Percentiles rank a stretch among this genome's conserved stretches.
Conservation (phyloP, 2,113 vertebrate genomes). For the Strix uralensis region DNA sequence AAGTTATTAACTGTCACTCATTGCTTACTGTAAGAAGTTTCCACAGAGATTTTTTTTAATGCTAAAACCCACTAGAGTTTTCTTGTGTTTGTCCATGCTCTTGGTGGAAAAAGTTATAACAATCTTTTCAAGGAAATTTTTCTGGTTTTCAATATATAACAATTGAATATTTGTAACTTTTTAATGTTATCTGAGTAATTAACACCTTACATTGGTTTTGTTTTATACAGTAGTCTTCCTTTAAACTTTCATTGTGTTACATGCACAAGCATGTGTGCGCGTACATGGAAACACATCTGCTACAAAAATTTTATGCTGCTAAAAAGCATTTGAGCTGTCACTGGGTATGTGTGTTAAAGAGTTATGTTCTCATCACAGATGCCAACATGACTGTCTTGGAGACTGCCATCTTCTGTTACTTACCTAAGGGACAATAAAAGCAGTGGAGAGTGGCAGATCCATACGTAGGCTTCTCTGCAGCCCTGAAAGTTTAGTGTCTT, state of each 20-base stretch:
- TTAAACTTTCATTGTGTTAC: background rate
- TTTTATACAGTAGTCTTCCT: background rate
- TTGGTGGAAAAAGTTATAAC: background rate
- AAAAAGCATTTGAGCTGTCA: background rate
- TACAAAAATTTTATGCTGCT: background rate
- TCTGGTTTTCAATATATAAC: background rate
- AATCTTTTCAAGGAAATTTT: background rate
- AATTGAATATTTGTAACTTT: background rate
- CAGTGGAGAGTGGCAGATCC: background rate
- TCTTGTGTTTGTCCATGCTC: background rate
- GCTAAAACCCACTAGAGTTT: background rate
- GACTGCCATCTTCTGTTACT: background rate
- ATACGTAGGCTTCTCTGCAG: background rate
- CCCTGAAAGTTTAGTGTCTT: background rate
- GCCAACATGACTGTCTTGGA: background rate
- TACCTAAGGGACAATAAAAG: background rate
- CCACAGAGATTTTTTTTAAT: background rate
- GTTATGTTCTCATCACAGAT: background rate
- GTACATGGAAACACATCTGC: background rate
- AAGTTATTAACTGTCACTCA: background rate
- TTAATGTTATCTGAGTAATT: background rate
- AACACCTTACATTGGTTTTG: background rate
- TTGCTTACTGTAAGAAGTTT: background rate
- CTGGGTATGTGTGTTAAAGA: background rate
- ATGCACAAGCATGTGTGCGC: background rate